Percentiles rank a stretch among this genome's conserved stretches.
These are phyloP conservation scores for Pelochelys cantorii DNA, from an alignment of 2,797 vertebrate genomes.

Conservation along the genomic window DNA sequence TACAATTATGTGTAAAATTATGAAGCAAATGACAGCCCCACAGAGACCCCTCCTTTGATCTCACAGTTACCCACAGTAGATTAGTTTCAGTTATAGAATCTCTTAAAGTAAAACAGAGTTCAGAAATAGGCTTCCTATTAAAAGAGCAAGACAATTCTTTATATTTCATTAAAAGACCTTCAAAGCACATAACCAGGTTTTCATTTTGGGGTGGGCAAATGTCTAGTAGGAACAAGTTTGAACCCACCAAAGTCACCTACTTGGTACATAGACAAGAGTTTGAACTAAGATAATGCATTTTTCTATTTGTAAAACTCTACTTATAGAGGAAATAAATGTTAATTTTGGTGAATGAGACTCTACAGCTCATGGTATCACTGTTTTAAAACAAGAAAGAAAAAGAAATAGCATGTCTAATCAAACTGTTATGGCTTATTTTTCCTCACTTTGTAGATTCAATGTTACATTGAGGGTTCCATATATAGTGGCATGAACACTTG, in stretches of 20 bases:
- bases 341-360: constrained; percentile 1
- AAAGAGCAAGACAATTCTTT: constrained; percentile 6
- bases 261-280: background rate
- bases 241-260: background rate
- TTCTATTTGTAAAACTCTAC: background rate
- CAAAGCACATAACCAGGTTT: background rate
- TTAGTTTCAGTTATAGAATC: constrained; percentile 19
- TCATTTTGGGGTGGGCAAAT: background rate
- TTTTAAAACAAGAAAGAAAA: constrained; percentile 14
- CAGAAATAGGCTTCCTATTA: background rate
- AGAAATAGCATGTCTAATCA: background rate
- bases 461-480: background rate
- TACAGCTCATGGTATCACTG: background rate
- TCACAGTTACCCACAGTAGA: constrained; percentile 34
- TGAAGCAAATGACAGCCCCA: constrained; percentile 20
- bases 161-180: background rate
- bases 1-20: constrained; percentile 10
- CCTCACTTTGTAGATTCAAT: background rate
- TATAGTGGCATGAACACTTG: background rate
- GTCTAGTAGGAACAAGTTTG: background rate
- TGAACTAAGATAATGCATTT: background rate
- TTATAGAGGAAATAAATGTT: background rate
- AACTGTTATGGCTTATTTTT: constrained; percentile 1
- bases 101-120: constrained; percentile 17
- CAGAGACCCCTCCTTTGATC: constrained; percentile 26